phyloP scores from a whole-genome alignment of 2,888 invertebrate genomes.

The Coenonympha arcania region DNA sequence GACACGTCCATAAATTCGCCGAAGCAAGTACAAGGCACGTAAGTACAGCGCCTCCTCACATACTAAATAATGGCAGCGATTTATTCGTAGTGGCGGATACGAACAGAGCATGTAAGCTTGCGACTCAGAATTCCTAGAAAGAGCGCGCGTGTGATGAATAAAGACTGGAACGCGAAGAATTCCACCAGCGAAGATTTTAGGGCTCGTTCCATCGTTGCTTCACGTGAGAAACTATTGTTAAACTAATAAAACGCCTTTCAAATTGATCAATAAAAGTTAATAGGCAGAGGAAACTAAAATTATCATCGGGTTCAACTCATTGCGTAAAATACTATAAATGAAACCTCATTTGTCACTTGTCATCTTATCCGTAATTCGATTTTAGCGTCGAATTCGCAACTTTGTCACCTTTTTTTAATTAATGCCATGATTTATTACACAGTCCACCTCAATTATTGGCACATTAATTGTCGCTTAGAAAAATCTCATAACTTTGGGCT shows the following conservation, averaged over 20 bases:
- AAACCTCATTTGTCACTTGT: not conserved
- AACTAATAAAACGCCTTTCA: not conserved
- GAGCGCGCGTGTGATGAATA: constrained; percentile 69
- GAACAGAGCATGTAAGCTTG: constrained; percentile 48
- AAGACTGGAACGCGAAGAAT: constrained; percentile 60
- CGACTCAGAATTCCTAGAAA: constrained; percentile 65
- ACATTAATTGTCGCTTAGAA: constrained; percentile 18
- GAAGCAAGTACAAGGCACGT: constrained; percentile 50
- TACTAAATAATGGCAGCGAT: constrained; percentile 62
- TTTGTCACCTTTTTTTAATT: constrained; percentile 8
- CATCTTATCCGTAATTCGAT: not conserved
- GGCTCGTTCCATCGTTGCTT: constrained; percentile 46
- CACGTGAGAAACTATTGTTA: constrained; percentile 54
- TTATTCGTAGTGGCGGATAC: constrained; percentile 61
- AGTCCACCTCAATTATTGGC: constrained; percentile 1
- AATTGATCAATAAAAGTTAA: too few relatives aligned
- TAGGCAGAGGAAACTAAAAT: not conserved
- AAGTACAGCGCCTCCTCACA: constrained; percentile 54
- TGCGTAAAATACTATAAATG: not conserved
- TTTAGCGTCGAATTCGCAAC: constrained; percentile 29
- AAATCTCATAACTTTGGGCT: constrained; percentile 46
- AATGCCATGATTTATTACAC: constrained; percentile 6
- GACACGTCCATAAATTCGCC: constrained; percentile 58
- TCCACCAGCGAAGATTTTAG: constrained; percentile 68
- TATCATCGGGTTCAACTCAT: not conserved